Conservation (phyloP, 64 coral and sea anemone species). For the Anthopleura sola region DNA sequence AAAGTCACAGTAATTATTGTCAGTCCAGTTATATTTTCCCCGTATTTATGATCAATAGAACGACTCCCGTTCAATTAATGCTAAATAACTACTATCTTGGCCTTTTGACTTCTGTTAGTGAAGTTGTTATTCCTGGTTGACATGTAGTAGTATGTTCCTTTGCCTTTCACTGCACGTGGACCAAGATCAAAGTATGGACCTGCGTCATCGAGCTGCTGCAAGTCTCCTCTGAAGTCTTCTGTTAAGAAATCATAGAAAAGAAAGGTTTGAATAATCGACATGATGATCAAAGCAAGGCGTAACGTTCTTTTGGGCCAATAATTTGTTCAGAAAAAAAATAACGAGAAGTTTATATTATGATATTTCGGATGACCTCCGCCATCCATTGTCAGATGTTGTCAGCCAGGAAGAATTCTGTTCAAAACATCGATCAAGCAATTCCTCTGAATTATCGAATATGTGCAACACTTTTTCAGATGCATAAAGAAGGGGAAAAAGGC, state of each 20-base stretch:
- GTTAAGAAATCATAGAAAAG: background rate
- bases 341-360: too few species aligned
- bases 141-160: conserved; percentile 90
- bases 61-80: background rate
- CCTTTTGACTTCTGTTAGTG: conserved; percentile 94
- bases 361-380: too few species aligned
- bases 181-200: conserved; percentile 91
- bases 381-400: too few species aligned
- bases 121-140: conserved; percentile 95
- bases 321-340: too few species aligned
- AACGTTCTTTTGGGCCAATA: background rate
- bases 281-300: background rate
- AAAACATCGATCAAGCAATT: too few species aligned
- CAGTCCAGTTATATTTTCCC: background rate
- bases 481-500: background rate
- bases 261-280: background rate
- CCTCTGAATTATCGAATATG: too few species aligned
- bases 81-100: conserved; percentile 48
- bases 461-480: too few species aligned
- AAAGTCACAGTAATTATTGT: background rate
- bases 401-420: too few species aligned
- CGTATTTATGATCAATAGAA: background rate
- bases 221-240: conserved; percentile 8
- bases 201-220: conserved; percentile 61
- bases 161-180: conserved; percentile 70